phyloP scores from a whole-genome alignment of 2,888 invertebrate species.

The Arctia plantaginis region DNA sequence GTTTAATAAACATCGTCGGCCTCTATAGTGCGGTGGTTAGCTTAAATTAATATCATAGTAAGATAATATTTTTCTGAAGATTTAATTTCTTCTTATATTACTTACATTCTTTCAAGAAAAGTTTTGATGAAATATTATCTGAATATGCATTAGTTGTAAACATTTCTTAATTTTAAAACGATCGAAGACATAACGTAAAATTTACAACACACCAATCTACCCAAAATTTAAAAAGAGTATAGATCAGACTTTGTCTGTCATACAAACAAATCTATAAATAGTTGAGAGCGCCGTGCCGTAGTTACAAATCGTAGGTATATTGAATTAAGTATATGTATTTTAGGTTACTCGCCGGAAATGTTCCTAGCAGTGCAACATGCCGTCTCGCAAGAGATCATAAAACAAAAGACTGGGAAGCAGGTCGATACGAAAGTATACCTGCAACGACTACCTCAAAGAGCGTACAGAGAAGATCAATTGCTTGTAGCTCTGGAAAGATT shows the following conservation, averaged over 20 bases:
- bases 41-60: too few species aligned
- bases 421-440: conserved; percentile 81
- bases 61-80: too few species aligned
- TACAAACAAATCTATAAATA: conserved; percentile 26
- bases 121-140: not conserved
- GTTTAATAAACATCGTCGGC: too few species aligned
- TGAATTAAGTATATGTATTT: conserved; percentile 14
- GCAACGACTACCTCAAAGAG: conserved; percentile 90
- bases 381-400: conserved; percentile 77
- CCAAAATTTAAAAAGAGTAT: conserved; percentile 13
- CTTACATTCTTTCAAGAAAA: not conserved
- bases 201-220: not conserved
- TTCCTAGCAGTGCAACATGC: conserved; percentile 80
- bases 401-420: conserved; percentile 70
- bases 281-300: not conserved
- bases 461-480: conserved; percentile 90
- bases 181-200: not conserved
- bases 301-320: not conserved
- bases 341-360: conserved; percentile 81
- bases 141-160: not conserved
- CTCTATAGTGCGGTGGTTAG: too few species aligned
- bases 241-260: not conserved
- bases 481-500: conserved; percentile 89
- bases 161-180: not conserved
- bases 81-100: too few species aligned